Evolutionary conservation across 2,113 vertebrate genomes (phyloP), one percentile per base, ranked within the genome.

Genomic region (Calyptomena viridis): DNA sequence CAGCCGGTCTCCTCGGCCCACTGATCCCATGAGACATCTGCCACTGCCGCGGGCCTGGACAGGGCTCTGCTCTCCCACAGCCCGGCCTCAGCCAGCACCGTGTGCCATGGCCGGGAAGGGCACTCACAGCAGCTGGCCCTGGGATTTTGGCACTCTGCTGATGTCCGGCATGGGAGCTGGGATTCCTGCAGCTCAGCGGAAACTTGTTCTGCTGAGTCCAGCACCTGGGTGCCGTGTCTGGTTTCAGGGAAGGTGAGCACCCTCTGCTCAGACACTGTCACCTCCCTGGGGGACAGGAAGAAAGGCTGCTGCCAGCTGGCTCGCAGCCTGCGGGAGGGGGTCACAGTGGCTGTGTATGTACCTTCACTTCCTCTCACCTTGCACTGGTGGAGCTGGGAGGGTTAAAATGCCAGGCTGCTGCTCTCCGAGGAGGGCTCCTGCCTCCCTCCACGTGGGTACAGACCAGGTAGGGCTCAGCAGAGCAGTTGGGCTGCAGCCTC

Each of bases 331-430:
- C 33, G 5, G 9, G 31, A 25, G n/a, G 35, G 52, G 31, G 49
- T 17, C 58, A 49, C 17, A 3, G 25, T 1, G 25, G 14, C 72
- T 49, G 46, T 42, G 58, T 5, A 11, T 0, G 37, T 5, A 3
- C 37, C 56, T 31, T 73, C 17, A 0, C 21, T 63, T 40, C 56
- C 17, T 78, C 71, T 93, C 56, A 21, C 31, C 72, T 82, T 17
- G 59, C 68, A 3, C 42, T 24, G 6, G 8, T 2, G 60, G 94
- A 59, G 64, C 50, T 14, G 79, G 60, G 64, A 93, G 96, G 68
- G 95, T 96, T 95, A 96, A 97, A 90, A 39, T 18, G 50, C 78
- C 76, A 31, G 84, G 79, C 84, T 95, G 83, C 92, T 84, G 84
- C 55, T 89, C 40, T 50, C 69, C 8, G 31, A 84, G 88, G 30